phyloP scores from a whole-genome alignment of 2,888 invertebrate species.

The Lasioglossum lativentre region DNA sequence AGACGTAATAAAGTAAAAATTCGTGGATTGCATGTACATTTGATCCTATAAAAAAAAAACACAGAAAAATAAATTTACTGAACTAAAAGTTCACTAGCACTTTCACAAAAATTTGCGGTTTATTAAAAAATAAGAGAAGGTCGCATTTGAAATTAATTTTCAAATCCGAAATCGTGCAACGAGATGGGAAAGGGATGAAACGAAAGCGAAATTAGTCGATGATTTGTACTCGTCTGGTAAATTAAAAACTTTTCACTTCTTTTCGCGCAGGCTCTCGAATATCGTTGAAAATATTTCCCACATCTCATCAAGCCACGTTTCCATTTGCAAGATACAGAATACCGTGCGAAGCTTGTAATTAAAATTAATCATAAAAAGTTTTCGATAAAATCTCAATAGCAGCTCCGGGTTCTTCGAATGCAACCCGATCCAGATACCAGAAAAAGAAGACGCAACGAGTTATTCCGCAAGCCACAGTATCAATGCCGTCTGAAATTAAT shows the following conservation, averaged over 20 bases:
- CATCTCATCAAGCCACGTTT: neutral
- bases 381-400: no score
- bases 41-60: no score
- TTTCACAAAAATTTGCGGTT: neutral
- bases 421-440: neutral
- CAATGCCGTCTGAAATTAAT: conserved; percentile 4
- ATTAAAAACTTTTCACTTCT: neutral
- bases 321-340: neutral
- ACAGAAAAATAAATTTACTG: no score
- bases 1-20: neutral
- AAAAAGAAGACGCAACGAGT: neutral
- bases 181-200: neutral
- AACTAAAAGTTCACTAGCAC: no score
- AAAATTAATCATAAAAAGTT: neutral
- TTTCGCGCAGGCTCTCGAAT: neutral
- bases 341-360: neutral
- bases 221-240: neutral
- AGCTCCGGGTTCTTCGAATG: neutral
- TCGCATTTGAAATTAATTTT: neutral
- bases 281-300: neutral
- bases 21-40: no score
- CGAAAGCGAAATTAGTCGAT: neutral
- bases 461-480: conserved; percentile 2
- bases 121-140: neutral
- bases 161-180: neutral